Evolutionary conservation across 1,140 invertebrate species (phyloP).

Genomic region (Samia ricini): DNA sequence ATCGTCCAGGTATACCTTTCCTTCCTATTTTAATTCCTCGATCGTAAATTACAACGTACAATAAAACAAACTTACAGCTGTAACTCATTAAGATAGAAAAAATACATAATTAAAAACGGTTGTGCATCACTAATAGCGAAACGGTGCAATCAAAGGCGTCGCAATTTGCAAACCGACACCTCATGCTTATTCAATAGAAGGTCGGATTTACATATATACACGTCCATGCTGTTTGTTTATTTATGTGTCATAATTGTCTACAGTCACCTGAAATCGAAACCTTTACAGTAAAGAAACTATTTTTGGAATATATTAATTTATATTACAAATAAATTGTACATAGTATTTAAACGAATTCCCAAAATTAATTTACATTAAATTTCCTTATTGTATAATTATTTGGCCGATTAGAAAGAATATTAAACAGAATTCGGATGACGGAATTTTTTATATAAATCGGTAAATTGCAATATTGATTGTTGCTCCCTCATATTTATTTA

Average conservation of each 20-base stretch:
- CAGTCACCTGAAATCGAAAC: not conserved
- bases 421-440: no score
- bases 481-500: no score
- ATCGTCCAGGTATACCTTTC: no score
- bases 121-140: not conserved
- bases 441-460: no score
- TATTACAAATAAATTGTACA: no score
- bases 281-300: no score
- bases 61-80: not conserved
- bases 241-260: not conserved
- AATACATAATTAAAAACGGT: not conserved
- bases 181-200: constrained; percentile 4
- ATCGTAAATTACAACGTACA: not conserved
- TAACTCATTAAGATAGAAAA: not conserved
- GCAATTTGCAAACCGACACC: constrained; percentile 6
- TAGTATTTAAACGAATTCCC: no score
- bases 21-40: not conserved
- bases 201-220: not conserved
- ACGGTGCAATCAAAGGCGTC: not conserved
- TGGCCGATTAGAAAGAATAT: no score
- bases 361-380: no score
- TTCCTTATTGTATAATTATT: no score
- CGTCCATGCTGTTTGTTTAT: not conserved
- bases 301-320: no score
- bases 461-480: no score